Evolutionary conservation across 2,797 vertebrate genomes (phyloP), one percentile per base, ranked within the genome.

Genomic region (Denticeps clupeoides): DNA sequence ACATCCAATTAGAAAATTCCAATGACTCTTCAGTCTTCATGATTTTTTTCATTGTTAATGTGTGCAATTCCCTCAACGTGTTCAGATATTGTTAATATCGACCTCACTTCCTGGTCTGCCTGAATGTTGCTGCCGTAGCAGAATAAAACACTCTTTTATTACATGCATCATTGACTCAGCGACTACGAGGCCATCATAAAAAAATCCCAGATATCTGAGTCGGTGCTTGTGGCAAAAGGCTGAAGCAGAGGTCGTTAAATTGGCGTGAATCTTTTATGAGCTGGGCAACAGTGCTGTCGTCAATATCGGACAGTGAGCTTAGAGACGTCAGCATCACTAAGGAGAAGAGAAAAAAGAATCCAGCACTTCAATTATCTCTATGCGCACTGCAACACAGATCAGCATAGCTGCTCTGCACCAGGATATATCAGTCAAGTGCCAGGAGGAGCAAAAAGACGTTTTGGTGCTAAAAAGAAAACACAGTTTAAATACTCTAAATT

Each of bases 241-340:
- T 32, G 44, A 59, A 52, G 4, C 57, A 53, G 62, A 51, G 64
- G 64, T 67, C 69, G 68, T 80, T 78, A 78, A 74, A 72, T 60
- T 63, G 51, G 53, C 38, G 69, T 81, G 58, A 81, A 80, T 79
- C 62, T 80, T 82, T 81, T 69, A 81, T 74, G 71, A 75, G 75
- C 52, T 47, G 55, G 55, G 62, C 68, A 70, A 69, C 45, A 51
- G 60, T 64, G 55, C 55, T n/a, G 41, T 62, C 51, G 56, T 73
- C 69, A 59, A 70, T 69, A 75, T 62, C 57, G 56, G 61, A 69
- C 55, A 67, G 68, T 45, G 18, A 18, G 54, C 53, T 2, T 18
- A 61, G 53, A 59, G 55, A 52, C 35, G 47, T 29, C 43, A 60
- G 43, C 57, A 53, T 28, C 46, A 2, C 16, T 56, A 40, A 13